Conservation (phyloP, 2,888 invertebrate species). For the Siphonodentalium dalli region DNA sequence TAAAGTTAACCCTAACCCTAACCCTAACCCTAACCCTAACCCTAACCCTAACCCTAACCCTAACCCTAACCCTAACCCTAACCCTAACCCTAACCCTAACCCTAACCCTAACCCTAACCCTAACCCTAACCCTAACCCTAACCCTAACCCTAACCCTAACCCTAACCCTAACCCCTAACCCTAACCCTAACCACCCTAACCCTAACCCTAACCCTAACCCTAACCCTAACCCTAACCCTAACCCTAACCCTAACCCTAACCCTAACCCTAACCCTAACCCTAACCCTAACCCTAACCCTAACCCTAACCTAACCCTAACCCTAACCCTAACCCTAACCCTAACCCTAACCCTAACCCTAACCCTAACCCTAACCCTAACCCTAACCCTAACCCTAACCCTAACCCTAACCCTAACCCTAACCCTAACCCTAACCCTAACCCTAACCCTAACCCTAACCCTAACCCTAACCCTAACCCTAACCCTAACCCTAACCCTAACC, state of each 20-base stretch:
- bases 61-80: slow-evolving; percentile 34
- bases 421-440: slow-evolving; percentile 23
- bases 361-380: slow-evolving; percentile 20
- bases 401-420: slow-evolving; percentile 26
- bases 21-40: slow-evolving; percentile 38
- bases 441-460: slow-evolving; percentile 25
- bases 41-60: slow-evolving; percentile 38
- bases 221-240: slow-evolving; percentile 36
- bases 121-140: slow-evolving; percentile 37
- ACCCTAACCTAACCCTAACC: too few species aligned
- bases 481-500: slow-evolving; percentile 38
- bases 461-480: slow-evolving; percentile 38
- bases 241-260: slow-evolving; percentile 34
- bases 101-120: slow-evolving; percentile 34
- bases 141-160: slow-evolving; percentile 32
- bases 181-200: slow-evolving; percentile 31
- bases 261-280: slow-evolving; percentile 38
- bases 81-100: slow-evolving; percentile 30
- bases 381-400: slow-evolving; percentile 25
- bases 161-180: slow-evolving; percentile 36
- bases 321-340: slow-evolving; percentile 43
- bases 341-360: slow-evolving; percentile 38
- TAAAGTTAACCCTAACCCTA: slow-evolving; percentile 34
- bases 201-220: slow-evolving; percentile 35
- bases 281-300: slow-evolving; percentile 36